Evolutionary conservation across 2,888 invertebrate species (phyloP).

Genomic region (Ornithoptera priamus): DNA sequence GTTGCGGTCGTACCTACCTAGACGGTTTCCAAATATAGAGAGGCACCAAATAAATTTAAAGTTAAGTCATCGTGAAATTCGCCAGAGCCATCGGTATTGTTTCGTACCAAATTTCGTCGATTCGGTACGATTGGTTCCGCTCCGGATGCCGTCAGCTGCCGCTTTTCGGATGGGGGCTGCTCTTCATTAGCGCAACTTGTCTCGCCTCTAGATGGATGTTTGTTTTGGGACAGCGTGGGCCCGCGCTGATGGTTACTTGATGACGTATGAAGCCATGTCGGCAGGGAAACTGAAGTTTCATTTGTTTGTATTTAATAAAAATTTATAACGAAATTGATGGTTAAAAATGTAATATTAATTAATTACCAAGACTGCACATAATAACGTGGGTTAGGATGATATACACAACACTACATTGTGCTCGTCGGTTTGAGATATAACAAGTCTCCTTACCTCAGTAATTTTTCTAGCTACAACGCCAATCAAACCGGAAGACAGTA

Average conservation of each 20-base stretch:
- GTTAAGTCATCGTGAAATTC: slow-evolving; percentile 19
- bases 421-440: no score
- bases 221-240: slow-evolving; percentile 73
- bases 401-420: no score
- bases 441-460: no score
- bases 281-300: not conserved
- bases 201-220: slow-evolving; percentile 76
- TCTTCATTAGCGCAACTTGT: slow-evolving; percentile 79
- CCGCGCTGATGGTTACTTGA: slow-evolving; percentile 67
- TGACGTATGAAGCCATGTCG: slow-evolving; percentile 58
- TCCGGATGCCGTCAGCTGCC: slow-evolving; percentile 77
- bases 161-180: slow-evolving; percentile 73
- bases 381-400: no score
- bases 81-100: slow-evolving; percentile 8
- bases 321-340: no score
- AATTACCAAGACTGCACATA: no score
- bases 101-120: slow-evolving; percentile 54
- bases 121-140: slow-evolving; percentile 70
- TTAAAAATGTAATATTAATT: no score
- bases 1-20: no score
- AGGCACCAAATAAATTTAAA: no score
- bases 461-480: no score
- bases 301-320: not conserved
- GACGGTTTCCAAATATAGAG: no score
- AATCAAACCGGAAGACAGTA: no score